Evolutionary conservation across 2,888 invertebrate genomes (phyloP), one percentile per base, ranked within the genome.

Genomic region (Zhengitettix transpicula): DNA sequence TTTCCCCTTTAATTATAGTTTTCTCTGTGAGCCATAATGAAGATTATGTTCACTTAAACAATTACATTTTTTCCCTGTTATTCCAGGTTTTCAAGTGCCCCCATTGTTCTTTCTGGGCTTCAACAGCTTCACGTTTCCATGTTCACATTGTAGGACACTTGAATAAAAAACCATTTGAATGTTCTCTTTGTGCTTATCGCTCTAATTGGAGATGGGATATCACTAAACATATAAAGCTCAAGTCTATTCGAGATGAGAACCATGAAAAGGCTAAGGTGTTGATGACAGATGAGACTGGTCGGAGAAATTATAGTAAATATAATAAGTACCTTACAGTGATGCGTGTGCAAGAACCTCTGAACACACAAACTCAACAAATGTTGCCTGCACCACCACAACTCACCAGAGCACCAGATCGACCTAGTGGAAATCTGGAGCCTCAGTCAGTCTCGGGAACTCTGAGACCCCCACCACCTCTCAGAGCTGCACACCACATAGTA

Each of bases 141-240:
- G 92, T 93, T 8, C 94, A 94, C 72, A 91, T 93, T 66, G 92
- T 93, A 12, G 92, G 92, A 1, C 94, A 94, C 73, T 78, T 91
- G 65, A 93, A 93, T 73, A 88, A 89, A 70, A 91, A 93, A 70
- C 95, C 95, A 1, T 97, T 94, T 72, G 91, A 94, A 74, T 97
- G 97, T 75, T 94, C 95, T 1, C 78, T 90, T 15, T 97, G 96
- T 75, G 86, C 89, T 58, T 92, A 94, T 71, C 85, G 91, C 67
- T 94, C 94, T 41, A 96, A 96, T 71, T 96, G 95, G 94, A 83
- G 94, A 65, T 95, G 94, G 90, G 96, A 96, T 75, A 92, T 96
- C 62, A 91, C 92, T 40, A 92, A 96, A 72, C 97, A 97, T 73
- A 94, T 96, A 65, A 87, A 91, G 69, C 77, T 93, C 67, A 93